Conservation (phyloP, 2,797 vertebrate species). For the Lutjanus argentimaculatus region DNA sequence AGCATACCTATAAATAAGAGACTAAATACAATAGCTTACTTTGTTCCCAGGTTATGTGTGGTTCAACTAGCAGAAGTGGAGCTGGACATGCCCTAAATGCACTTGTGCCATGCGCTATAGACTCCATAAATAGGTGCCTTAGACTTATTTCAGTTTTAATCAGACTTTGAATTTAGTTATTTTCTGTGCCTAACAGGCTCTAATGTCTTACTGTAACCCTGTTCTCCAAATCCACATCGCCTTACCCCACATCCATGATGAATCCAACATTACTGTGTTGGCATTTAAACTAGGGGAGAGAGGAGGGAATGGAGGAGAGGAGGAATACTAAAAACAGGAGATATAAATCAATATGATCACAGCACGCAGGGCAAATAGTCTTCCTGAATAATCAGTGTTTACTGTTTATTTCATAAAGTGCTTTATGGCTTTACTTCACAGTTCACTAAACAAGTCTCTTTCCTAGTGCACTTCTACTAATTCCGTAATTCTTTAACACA, state of each 20-base stretch:
- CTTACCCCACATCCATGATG: too few species aligned
- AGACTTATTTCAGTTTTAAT: conserved; percentile 3
- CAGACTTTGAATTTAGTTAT: neutral
- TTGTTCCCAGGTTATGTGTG: too few species aligned
- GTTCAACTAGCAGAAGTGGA: too few species aligned
- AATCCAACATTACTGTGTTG: conserved; percentile 10
- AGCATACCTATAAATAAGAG: too few species aligned
- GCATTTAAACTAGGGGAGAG: conserved; percentile 5
- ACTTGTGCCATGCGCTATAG: too few species aligned
- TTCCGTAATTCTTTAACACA: conserved; percentile 53
- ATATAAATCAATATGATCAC: conserved; percentile 46
- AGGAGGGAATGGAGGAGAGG: neutral
- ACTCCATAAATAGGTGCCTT: too few species aligned
- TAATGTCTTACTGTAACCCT: too few species aligned
- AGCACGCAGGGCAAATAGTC: conserved; percentile 29
- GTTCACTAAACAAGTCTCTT: conserved; percentile 39
- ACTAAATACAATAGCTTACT: too few species aligned
- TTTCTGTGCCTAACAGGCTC: neutral
- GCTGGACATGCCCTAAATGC: too few species aligned
- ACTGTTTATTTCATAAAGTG: conserved; percentile 57
- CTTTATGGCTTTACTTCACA: conserved; percentile 53
- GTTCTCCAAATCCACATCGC: neutral
- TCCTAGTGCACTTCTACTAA: conserved; percentile 36
- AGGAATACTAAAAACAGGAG: conserved; percentile 18
- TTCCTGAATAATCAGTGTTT: conserved; percentile 51